These are phyloP conservation scores for Aviceda subcristata DNA, from an alignment of 2,113 vertebrate species.

Conservation along the genomic window DNA sequence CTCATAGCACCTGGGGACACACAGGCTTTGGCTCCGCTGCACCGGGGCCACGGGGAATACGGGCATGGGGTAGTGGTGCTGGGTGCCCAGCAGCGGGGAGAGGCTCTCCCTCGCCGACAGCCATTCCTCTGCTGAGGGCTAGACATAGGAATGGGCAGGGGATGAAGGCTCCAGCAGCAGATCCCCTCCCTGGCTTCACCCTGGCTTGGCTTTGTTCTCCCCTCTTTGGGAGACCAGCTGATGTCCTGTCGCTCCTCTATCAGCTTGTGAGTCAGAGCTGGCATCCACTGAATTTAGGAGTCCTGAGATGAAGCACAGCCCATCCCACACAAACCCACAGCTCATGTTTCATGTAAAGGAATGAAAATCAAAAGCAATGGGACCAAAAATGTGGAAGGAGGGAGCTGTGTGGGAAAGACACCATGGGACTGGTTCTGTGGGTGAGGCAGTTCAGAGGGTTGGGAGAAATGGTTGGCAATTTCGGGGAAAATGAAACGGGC, in stretches of 20 bases:
- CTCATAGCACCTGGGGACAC: not conserved
- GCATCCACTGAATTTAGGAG: not conserved
- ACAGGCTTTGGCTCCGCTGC: fast-evolving
- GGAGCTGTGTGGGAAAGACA: not conserved
- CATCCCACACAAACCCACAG: not conserved
- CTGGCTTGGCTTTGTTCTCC: not conserved
- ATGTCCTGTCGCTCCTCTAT: not conserved
- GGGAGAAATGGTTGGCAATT: not conserved
- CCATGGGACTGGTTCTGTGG: fast-evolving
- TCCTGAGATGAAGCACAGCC: not conserved
- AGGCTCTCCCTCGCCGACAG: fast-evolving
- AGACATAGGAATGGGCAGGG: not conserved
- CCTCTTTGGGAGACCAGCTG: not conserved
- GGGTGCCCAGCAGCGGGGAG: not conserved
- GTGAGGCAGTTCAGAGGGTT: not conserved
- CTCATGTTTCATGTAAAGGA: not conserved
- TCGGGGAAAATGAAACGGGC: conserved; percentile 50
- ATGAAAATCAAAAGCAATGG: not conserved
- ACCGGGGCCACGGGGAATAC: fast-evolving
- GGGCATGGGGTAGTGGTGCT: not conserved
- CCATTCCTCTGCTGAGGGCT: not conserved
- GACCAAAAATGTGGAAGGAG: not conserved
- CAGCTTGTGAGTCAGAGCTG: not conserved
- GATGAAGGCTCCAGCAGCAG: not conserved
- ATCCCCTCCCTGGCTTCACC: not conserved